Evolutionary conservation across 1,140 invertebrate species (phyloP), one percentile per base, ranked within the genome.

Genomic region (Bombus cullumanus): DNA sequence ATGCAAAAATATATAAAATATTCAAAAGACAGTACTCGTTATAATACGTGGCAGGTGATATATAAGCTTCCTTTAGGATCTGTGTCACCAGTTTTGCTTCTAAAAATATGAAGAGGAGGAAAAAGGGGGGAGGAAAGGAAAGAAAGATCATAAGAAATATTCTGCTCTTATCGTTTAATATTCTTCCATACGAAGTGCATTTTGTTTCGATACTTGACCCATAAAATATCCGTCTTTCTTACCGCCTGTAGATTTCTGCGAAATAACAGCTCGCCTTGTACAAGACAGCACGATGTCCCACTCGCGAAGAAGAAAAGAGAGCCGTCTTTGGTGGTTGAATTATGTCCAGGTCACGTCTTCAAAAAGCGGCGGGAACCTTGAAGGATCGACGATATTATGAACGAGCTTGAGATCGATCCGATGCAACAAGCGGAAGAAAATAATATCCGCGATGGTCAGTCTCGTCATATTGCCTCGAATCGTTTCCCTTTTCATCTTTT

Each of bases 341-440:
- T 83, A 86, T 25, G 66, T 62, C 66, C 85, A 83, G 79, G 79
- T 86, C 74, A 86, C 39, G 43, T 77, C 74, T 28, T 73, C 69
- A 39, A 76, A 86, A 88, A 83, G 68, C 74, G 9, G 12, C 39
- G 34, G 84, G 47, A 77, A 78, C 57, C 59, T 86, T 71, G 41
- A 68, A 86, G 47, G 85, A 74, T 73, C 59, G 85, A 64, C 57
- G 74, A 83, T 78, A 86, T 80, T 82, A 66, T 57, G 66, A 64
- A 62, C 59, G 53, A 83, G 79, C 68, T 53, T 47, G 31, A 13
- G 37, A 28, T 75, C 47, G 73, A 75, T 57, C 57, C 47, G 73
- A 28, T 9, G 73, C 73, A 75, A 75, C 73, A 75, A 47, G 73
- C 73, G 47, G 73, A 75, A 75, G 31, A 47, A 57, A 75, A 75